phyloP scores from a whole-genome alignment of 2,797 vertebrate genomes.

The Parambassis ranga region DNA sequence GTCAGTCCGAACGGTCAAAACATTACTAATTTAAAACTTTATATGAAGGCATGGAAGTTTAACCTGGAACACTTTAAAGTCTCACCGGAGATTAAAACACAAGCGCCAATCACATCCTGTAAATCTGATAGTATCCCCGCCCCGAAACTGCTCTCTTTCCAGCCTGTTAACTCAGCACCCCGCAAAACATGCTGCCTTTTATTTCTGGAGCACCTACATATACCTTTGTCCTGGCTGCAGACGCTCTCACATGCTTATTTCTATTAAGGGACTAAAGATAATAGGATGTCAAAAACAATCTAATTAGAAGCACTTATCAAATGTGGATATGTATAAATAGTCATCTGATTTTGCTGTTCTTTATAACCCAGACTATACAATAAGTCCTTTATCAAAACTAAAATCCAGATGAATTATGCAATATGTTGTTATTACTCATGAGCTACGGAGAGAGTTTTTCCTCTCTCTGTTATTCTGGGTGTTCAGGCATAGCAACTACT shows the following conservation, averaged over 20 bases:
- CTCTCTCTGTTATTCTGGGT: slow-evolving; percentile 50
- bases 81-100: not conserved
- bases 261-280: not conserved
- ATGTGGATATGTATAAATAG: not conserved
- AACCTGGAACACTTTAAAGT: slow-evolving; percentile 15
- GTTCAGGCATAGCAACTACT: slow-evolving; percentile 59
- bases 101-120: slow-evolving; percentile 44
- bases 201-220: not conserved
- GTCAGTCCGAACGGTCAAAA: not conserved
- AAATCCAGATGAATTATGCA: slow-evolving; percentile 18
- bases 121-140: slow-evolving; percentile 6
- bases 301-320: not conserved
- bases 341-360: not conserved
- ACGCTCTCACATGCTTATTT: not conserved
- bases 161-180: slow-evolving; percentile 47
- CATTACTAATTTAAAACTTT: not conserved
- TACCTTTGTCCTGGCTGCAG: not conserved
- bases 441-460: slow-evolving; percentile 8
- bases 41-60: rapidly evolving
- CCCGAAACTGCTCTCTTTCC: slow-evolving; percentile 15
- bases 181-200: slow-evolving; percentile 31
- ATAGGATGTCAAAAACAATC: not conserved
- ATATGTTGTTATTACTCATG: slow-evolving; percentile 5
- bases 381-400: not conserved
- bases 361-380: not conserved